Evolutionary conservation across 2,888 invertebrate genomes (phyloP).

Genomic region (Brenthis daphne): DNA sequence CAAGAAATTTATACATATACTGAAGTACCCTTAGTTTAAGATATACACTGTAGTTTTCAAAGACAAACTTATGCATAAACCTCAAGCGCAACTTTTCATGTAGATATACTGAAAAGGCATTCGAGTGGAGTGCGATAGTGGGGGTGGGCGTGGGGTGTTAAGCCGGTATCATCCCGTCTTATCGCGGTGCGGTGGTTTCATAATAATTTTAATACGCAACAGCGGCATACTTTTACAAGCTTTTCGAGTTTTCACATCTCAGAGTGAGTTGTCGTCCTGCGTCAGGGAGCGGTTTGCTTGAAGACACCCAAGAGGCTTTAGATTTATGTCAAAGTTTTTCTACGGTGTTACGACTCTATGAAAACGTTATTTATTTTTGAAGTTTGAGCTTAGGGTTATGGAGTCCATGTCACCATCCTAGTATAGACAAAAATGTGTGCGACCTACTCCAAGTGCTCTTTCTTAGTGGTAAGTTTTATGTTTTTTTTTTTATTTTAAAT

Average conservation of each 20-base stretch:
- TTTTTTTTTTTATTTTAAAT: no score
- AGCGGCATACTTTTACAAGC: slow-evolving; percentile 67
- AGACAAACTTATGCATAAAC: slow-evolving; percentile 62
- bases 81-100: slow-evolving; percentile 67
- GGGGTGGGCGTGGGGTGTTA: slow-evolving; percentile 58
- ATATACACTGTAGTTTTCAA: slow-evolving; percentile 29
- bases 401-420: no score
- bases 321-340: slow-evolving; percentile 59
- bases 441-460: no score
- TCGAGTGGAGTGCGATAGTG: slow-evolving; percentile 68
- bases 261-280: slow-evolving; percentile 62
- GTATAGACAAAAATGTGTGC: no score
- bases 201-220: slow-evolving; percentile 79
- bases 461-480: no score
- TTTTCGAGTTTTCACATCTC: slow-evolving; percentile 55
- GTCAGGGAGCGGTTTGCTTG: slow-evolving; percentile 57
- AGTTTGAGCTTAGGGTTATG: no score
- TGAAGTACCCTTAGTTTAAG: not conserved
- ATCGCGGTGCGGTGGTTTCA: slow-evolving; percentile 71
- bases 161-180: slow-evolving; percentile 74
- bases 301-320: slow-evolving; percentile 67
- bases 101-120: slow-evolving; percentile 71
- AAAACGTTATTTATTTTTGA: no score
- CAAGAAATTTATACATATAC: no score
- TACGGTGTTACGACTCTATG: slow-evolving; percentile 26